Percentiles rank a stretch among this genome's conserved stretches.
Evolutionary conservation across 2,888 invertebrate genomes (phyloP).

Genomic region (Diachrysia chrysitis): DNA sequence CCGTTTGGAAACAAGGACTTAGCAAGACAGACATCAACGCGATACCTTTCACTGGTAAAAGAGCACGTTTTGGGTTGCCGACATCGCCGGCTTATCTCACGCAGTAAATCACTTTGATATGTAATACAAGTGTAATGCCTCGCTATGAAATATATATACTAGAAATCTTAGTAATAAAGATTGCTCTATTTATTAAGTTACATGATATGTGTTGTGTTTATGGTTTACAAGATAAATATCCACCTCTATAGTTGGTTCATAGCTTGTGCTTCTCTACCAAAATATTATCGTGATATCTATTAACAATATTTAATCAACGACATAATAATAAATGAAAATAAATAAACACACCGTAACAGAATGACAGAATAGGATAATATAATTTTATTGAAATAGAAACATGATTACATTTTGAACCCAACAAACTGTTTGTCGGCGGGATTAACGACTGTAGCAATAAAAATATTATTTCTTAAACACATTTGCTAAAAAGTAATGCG

Average conservation of each 20-base stretch:
- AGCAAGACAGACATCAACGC: slow-evolving; percentile 11
- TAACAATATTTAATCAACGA: too few relatives aligned
- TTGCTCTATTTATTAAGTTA: slow-evolving; percentile 4
- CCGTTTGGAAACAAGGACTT: slow-evolving; percentile 20
- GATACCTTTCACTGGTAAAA: slow-evolving; percentile 40
- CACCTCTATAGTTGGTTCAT: too few relatives aligned
- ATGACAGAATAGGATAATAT: too few relatives aligned
- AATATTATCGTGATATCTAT: too few relatives aligned
- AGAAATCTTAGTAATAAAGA: slow-evolving; percentile 31
- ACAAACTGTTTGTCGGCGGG: too few relatives aligned
- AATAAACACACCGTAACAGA: too few relatives aligned
- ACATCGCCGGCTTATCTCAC: slow-evolving; percentile 32
- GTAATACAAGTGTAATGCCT: slow-evolving; percentile 14
- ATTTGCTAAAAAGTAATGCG: too few relatives aligned
- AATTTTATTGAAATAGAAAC: too few relatives aligned
- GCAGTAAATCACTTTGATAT: slow-evolving; percentile 30
- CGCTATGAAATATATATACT: slow-evolving; percentile 26
- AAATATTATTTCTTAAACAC: too few relatives aligned
- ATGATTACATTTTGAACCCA: too few relatives aligned
- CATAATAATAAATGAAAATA: too few relatives aligned
- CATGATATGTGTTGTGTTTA: not conserved
- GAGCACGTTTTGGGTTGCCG: slow-evolving; percentile 29
- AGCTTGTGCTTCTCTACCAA: not conserved
- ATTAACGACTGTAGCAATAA: too few relatives aligned
- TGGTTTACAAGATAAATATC: not conserved